phyloP scores from a whole-genome alignment of 2,888 invertebrate species.

The Mythimna impura region DNA sequence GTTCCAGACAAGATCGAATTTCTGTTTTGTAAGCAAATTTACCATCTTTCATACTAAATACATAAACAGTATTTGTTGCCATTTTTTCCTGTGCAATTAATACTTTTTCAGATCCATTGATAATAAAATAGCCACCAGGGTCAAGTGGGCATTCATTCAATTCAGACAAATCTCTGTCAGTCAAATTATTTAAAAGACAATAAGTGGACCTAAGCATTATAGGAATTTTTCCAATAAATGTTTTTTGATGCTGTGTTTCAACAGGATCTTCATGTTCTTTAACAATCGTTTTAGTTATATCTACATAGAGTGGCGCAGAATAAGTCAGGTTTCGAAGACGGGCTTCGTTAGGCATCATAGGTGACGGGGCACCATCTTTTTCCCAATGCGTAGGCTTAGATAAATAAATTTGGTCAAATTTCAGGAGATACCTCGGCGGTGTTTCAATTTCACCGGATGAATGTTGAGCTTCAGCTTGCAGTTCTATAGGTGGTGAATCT shows the following conservation, averaged over 20 bases:
- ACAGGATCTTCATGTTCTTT: slow-evolving; percentile 97
- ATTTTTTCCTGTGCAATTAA: slow-evolving; percentile 99
- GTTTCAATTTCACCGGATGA: slow-evolving; percentile 97
- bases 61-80: slow-evolving; percentile 99
- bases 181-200: slow-evolving; percentile 97
- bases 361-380: slow-evolving; percentile 99
- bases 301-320: slow-evolving; percentile 99
- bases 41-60: slow-evolving; percentile 99
- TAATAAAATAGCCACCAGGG: slow-evolving; percentile 99
- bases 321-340: slow-evolving; percentile 99
- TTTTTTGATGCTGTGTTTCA: slow-evolving; percentile 94
- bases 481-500: slow-evolving; percentile 99
- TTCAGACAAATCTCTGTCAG: slow-evolving; percentile 99
- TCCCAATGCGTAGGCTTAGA: slow-evolving; percentile 99
- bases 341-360: slow-evolving; percentile 99
- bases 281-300: slow-evolving; percentile 98
- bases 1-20: slow-evolving; percentile 94
- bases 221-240: slow-evolving; percentile 97
- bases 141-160: slow-evolving; percentile 99
- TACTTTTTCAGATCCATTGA: slow-evolving; percentile 99
- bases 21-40: slow-evolving; percentile 99
- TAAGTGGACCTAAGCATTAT: slow-evolving; percentile 99
- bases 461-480: slow-evolving; percentile 99
- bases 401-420: slow-evolving; percentile 99
- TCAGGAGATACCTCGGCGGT: slow-evolving; percentile 97